Evolutionary conservation across 1,140 invertebrate species (phyloP).

Genomic region (Apis mellifera): DNA sequence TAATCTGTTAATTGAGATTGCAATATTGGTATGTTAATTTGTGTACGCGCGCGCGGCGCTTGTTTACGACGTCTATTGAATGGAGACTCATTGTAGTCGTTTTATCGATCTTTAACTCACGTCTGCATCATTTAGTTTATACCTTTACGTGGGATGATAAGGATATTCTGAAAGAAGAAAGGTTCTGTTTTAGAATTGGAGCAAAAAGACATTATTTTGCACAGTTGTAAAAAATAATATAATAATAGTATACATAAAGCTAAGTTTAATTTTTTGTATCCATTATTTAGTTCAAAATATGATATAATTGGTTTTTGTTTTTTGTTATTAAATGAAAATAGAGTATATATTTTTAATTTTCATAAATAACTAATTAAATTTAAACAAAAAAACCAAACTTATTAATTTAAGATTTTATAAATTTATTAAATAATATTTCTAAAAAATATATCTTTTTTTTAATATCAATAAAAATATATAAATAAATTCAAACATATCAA

Average conservation of each 20-base stretch:
- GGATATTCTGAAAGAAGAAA: background rate
- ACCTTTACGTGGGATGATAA: background rate
- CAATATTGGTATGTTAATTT: slow-evolving; percentile 6
- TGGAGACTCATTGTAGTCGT: slow-evolving; percentile 21
- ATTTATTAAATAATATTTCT: too few species aligned
- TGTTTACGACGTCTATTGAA: slow-evolving; percentile 36
- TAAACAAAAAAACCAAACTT: too few species aligned
- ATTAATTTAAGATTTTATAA: too few species aligned
- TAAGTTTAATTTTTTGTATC: background rate
- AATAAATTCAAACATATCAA: too few species aligned
- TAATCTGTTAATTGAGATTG: slow-evolving; percentile 8
- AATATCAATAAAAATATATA: too few species aligned
- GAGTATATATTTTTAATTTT: too few species aligned
- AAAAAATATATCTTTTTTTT: too few species aligned
- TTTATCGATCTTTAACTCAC: slow-evolving; percentile 33
- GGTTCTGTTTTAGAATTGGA: background rate
- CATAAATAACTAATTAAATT: too few species aligned
- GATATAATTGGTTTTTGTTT: background rate
- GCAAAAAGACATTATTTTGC: background rate
- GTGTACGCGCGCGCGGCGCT: background rate
- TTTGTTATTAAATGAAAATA: background rate
- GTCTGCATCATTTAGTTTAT: slow-evolving; percentile 7
- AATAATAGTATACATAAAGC: background rate
- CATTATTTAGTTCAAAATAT: background rate
- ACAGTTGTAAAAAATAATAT: background rate